phyloP scores from a whole-genome alignment of 2,113 vertebrate genomes.

The Mus spicilegus region DNA sequence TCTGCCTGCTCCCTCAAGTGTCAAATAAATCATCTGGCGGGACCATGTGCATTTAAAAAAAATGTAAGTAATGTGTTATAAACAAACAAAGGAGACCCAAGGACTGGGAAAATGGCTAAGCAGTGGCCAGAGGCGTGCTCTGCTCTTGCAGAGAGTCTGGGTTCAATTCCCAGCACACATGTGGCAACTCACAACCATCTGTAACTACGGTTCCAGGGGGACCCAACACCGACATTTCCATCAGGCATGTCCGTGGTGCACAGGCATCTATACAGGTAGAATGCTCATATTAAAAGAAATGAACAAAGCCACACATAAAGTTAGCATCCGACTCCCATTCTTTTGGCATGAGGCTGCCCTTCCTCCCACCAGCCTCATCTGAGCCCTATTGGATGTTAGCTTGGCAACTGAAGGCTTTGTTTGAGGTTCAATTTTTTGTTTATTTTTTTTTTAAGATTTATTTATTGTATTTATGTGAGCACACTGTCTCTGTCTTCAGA shows the following conservation, averaged over 20 bases:
- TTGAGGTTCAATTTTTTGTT: no score
- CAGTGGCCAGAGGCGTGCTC: no score
- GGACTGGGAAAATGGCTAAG: background rate
- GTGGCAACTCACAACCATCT: background rate
- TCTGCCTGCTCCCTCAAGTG: background rate
- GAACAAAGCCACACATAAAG: background rate
- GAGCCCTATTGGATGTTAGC: background rate
- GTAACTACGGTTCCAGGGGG: background rate
- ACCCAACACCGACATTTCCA: background rate
- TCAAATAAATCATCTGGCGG: background rate
- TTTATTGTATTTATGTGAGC: no score
- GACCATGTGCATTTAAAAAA: background rate
- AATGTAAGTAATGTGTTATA: background rate
- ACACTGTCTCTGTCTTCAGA: no score
- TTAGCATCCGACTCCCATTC: background rate
- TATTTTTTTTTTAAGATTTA: no score
- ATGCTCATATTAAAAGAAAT: no score
- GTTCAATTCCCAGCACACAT: background rate
- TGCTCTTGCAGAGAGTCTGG: background rate
- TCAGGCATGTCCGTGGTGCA: background rate
- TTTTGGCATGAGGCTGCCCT: no score
- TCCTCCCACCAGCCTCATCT: fast-evolving
- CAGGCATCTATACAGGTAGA: background rate
- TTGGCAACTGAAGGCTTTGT: background rate
- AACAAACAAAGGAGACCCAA: background rate